Evolutionary conservation across 2,113 vertebrate species (phyloP).

Genomic region (Piaya cayana): DNA sequence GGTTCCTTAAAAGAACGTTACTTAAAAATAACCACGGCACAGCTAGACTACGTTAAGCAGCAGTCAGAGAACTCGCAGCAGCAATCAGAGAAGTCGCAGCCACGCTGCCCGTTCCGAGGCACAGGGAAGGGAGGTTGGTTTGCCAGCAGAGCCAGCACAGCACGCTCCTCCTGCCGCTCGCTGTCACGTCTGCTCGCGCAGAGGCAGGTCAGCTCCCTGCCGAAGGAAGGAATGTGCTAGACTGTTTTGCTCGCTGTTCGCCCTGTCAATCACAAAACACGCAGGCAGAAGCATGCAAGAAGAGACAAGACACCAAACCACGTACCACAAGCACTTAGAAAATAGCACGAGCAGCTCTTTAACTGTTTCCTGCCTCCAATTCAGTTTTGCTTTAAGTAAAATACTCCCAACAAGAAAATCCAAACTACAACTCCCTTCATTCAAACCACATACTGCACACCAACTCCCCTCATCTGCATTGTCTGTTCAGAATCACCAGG

Average conservation of each 20-base stretch:
- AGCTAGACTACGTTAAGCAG: neutral
- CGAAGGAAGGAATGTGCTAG: neutral
- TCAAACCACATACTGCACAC: neutral
- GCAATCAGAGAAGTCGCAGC: too few species aligned
- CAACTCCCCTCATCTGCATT: neutral
- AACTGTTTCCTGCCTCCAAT: neutral
- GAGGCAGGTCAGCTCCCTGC: neutral
- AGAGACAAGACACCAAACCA: neutral
- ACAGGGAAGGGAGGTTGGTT: neutral
- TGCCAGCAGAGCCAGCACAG: neutral
- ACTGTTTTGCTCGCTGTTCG: neutral
- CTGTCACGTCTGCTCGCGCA: rapidly evolving
- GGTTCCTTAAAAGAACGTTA: neutral
- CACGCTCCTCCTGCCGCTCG: neutral
- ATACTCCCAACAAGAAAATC: neutral
- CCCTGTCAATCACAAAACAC: neutral
- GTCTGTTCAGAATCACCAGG: too few species aligned
- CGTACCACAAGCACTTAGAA: neutral
- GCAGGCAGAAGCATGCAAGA: neutral
- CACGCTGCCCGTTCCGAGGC: neutral
- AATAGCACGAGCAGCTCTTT: neutral
- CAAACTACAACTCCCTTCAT: neutral
- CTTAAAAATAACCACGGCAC: neutral
- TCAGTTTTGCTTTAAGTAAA: neutral
- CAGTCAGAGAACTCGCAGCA: neutral